Conservation (phyloP, 2,113 vertebrate species). For the Mus pahari region DNA sequence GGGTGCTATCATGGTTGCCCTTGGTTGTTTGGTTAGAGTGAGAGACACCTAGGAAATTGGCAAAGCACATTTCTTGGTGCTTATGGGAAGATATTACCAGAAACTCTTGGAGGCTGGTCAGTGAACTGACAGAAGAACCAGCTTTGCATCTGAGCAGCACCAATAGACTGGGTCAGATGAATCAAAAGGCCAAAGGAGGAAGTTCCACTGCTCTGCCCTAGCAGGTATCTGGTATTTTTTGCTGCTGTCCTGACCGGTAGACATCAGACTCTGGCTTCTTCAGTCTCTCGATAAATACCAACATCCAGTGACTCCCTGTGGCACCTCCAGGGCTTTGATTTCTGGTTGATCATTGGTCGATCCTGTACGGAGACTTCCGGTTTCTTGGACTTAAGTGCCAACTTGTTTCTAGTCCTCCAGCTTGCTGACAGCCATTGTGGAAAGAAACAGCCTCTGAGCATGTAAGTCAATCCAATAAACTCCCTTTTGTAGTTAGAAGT, state of each 20-base stretch:
- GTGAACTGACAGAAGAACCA: background rate
- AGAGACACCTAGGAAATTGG: background rate
- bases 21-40: background rate
- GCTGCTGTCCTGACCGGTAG: too few relatives aligned
- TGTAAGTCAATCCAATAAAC: background rate
- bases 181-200: background rate
- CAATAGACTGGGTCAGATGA: background rate
- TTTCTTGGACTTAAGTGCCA: background rate
- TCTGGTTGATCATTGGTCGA: background rate
- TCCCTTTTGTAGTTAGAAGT: background rate
- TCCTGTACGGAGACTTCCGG: background rate
- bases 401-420: background rate
- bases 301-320: background rate
- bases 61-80: background rate
- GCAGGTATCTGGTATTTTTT: background rate
- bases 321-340: background rate
- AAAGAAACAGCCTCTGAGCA: background rate
- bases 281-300: background rate
- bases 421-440: background rate
- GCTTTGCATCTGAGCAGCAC: background rate
- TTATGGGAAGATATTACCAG: background rate
- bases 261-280: background rate
- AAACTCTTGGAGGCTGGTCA: background rate
- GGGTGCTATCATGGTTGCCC: background rate
- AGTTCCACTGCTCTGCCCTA: background rate